Percentiles rank a stretch among this genome's conserved stretches.
These are phyloP conservation scores for Sebastiscus tertius DNA, from an alignment of 2,797 vertebrate species.

Conservation along the genomic window DNA sequence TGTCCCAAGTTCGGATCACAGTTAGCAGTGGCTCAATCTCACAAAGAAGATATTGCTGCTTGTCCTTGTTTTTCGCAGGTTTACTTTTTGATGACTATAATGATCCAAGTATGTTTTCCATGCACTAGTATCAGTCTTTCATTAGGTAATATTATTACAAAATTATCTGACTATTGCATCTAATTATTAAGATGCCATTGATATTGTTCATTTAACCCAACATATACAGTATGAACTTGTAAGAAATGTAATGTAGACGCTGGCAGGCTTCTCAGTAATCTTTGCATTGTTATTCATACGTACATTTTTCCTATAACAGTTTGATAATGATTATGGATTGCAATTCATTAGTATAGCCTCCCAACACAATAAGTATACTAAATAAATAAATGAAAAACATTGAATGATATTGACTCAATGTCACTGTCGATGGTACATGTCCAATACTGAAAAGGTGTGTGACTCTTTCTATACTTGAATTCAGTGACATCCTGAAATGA, in stretches of 20 bases:
- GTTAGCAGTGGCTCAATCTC: neutral
- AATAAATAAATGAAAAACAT: neutral
- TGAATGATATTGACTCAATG: neutral
- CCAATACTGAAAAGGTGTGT: neutral
- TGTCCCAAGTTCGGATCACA: neutral
- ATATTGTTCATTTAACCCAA: neutral
- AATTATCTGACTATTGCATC: too few species aligned
- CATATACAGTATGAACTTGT: neutral
- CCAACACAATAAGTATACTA: neutral
- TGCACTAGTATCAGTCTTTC: rapidly evolving
- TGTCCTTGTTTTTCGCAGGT: neutral
- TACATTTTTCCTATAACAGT: too few species aligned
- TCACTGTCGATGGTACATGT: neutral
- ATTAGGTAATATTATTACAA: too few species aligned
- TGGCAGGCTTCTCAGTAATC: neutral
- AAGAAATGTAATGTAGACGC: neutral
- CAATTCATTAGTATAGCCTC: neutral
- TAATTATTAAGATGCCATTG: neutral
- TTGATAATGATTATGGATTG: neutral
- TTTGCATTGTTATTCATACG: too few species aligned
- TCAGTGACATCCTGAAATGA: constrained; percentile 49
- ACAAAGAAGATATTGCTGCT: neutral
- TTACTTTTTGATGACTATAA: too few species aligned
- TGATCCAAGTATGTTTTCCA: neutral
- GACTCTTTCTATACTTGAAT: constrained; percentile 15